These are phyloP conservation scores for Sthenelais limicola DNA, from an alignment of 2,888 invertebrate species.

Conservation along the genomic window DNA sequence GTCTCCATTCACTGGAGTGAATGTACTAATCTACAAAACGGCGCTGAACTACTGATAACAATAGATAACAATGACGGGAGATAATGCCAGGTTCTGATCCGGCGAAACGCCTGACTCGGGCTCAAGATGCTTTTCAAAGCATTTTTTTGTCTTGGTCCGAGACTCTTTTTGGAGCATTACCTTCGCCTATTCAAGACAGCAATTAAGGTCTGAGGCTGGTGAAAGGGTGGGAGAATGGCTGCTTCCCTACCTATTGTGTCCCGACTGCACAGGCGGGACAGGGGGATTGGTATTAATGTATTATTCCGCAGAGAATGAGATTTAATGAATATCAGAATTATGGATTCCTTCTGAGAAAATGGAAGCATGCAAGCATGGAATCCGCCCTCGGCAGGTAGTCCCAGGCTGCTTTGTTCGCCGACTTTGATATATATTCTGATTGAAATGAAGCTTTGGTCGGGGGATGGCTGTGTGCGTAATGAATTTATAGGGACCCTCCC, in stretches of 20 bases:
- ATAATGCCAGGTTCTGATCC: conserved; percentile 38
- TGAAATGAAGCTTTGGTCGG: background rate
- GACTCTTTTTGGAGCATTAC: conserved; percentile 6
- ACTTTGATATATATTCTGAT: conserved; percentile 36
- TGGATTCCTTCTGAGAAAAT: conserved; percentile 32
- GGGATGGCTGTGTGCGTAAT: too few species aligned
- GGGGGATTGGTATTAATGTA: conserved; percentile 23
- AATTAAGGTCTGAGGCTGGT: conserved; percentile 31
- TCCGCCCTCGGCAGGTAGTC: conserved; percentile 11
- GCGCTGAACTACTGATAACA: conserved; percentile 37
- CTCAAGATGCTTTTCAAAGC: conserved; percentile 30
- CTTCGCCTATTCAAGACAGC: conserved; percentile 33
- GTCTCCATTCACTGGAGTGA: conserved; percentile 2
- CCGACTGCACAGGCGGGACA: background rate
- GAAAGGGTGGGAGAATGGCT: conserved; percentile 24
- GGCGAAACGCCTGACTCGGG: background rate
- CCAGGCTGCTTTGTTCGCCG: background rate
- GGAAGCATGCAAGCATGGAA: conserved; percentile 31
- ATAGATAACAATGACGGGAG: conserved; percentile 23
- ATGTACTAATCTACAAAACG: conserved; percentile 25
- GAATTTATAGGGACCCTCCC: too few species aligned
- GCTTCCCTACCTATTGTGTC: conserved; percentile 18
- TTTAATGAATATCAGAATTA: conserved; percentile 35
- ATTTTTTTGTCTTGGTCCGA: conserved; percentile 30
- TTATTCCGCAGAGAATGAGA: background rate